Base-by-base conservation (phyloP, 2,888 invertebrate genomes). In the Gibbula magus region DNA sequence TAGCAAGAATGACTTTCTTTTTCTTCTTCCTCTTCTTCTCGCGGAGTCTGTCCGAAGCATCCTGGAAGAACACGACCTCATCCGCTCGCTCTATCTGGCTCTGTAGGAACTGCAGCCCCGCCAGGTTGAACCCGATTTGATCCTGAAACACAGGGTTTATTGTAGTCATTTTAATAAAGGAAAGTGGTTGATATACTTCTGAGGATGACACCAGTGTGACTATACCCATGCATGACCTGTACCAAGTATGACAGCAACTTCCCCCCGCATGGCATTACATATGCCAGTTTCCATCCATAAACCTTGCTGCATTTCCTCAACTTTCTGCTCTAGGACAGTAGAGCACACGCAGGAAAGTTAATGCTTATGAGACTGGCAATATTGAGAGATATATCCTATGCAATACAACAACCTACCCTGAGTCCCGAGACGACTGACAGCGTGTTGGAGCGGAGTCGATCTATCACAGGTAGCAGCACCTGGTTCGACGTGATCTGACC, bases 91-190 rank as follows among this genome's bases (percentile, higher is more conserved):
- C 97, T 16, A 96, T 94, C 84, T 96, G 95, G 78, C 95, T 94
- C 89, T 96, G 96, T 76, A 97, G 91, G 93, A 96, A 95, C 81
- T 95, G 94, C 89, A 98, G 94, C 0, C 96, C 97, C 91, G 97
- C 96, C 84, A 96, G 93, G 93, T 99, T 99, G 92, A 95, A 96
- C 4, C 98, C 98, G 73, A 97, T 95, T 89, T 95, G 94, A 92
- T 98, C 96, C 95, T 98, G 93, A 20, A 94, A 84, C 81, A 84
- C 4, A 39, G 61, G 80, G 79, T n/a, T n/a, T n/a, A n/a, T n/a
- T n/a, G n/a, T n/a, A n/a, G n/a, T n/a, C n/a, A n/a, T n/a, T n/a
- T n/a, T n/a, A n/a, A n/a, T n/a, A n/a, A n/a, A n/a, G n/a, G n/a
- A n/a, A n/a, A n/a, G n/a, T n/a, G n/a, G n/a, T n/a, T n/a, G n/a